These are phyloP conservation scores for Sisor rabdophorus DNA, from an alignment of 2,113 vertebrate species.

Conservation along the genomic window DNA sequence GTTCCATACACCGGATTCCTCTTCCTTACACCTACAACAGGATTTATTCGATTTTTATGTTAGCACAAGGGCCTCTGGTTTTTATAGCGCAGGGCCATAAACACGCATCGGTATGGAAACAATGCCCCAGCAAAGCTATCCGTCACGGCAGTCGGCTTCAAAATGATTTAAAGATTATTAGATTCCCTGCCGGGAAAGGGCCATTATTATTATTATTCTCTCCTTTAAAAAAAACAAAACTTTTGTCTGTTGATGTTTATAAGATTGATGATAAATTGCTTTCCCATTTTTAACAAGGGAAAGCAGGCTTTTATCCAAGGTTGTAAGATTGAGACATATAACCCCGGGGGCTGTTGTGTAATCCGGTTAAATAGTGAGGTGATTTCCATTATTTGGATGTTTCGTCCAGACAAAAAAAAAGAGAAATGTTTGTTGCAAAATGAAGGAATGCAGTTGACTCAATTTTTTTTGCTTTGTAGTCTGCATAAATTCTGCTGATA, in stretches of 20 bases:
- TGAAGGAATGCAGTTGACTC: background rate
- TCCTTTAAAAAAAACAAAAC: constrained; percentile 3
- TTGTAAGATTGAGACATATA: constrained; percentile 33
- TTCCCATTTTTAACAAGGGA: constrained; percentile 28
- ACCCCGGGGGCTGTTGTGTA: constrained; percentile 1
- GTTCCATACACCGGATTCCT: constrained; percentile 10
- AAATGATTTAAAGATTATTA: constrained; percentile 44
- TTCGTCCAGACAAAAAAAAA: constrained; percentile 3
- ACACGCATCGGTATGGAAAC: constrained; percentile 31
- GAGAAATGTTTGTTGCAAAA: background rate
- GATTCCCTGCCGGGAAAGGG: constrained; percentile 39
- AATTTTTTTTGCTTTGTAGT: background rate
- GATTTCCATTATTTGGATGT: constrained; percentile 10
- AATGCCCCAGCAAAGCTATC: constrained; percentile 12
- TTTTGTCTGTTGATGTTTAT: constrained; percentile 34
- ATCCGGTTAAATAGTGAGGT: constrained; percentile 15
- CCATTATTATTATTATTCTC: constrained; percentile 33
- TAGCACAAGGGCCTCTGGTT: constrained; percentile 26
- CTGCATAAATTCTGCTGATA: constrained; percentile 16
- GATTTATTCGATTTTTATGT: constrained; percentile 19
- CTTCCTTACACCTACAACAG: background rate
- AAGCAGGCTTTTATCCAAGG: constrained; percentile 21
- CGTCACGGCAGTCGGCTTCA: constrained; percentile 32
- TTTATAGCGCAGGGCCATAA: constrained; percentile 24
- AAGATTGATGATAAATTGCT: constrained; percentile 40